phyloP scores from a whole-genome alignment of 2,888 invertebrate species.

The Caenorhabditis plicata region DNA sequence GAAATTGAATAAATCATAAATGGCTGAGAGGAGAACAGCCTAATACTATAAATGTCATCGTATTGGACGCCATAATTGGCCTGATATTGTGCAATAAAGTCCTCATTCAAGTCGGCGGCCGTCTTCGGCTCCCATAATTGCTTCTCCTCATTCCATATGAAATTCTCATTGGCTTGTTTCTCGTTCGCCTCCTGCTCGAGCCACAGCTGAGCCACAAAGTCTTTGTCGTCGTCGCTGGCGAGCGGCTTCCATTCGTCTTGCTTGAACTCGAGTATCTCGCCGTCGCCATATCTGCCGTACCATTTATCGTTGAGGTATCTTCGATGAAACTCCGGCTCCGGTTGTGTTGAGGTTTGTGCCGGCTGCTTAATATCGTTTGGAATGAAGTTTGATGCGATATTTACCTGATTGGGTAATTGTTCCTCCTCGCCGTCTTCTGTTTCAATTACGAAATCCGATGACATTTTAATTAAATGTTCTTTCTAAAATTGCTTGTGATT shows the following conservation, averaged over 20 bases:
- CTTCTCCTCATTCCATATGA: constrained; percentile 81
- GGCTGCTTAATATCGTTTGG: background rate
- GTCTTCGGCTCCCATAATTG: constrained; percentile 77
- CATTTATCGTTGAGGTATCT: constrained; percentile 38
- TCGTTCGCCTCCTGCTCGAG: constrained; percentile 44
- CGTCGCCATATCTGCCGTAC: constrained; percentile 37
- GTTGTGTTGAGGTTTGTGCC: background rate
- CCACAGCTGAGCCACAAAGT: constrained; percentile 52
- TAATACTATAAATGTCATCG: constrained; percentile 33
- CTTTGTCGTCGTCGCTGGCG: constrained; percentile 24
- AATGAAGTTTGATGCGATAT: background rate
- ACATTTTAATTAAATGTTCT: constrained; percentile 16
- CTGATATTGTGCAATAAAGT: constrained; percentile 92
- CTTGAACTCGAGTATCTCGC: constrained; percentile 40
- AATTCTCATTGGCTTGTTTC: constrained; percentile 66
- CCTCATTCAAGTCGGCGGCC: constrained; percentile 78
- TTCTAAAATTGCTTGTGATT: too few species aligned
- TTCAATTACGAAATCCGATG: constrained; percentile 31
- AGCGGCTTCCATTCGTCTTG: constrained; percentile 39
- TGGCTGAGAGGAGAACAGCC: background rate
- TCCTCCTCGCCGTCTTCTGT: constrained; percentile 20
- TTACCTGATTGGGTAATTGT: background rate
- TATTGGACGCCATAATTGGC: constrained; percentile 76
- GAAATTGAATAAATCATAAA: constrained; percentile 56
- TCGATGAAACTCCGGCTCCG: constrained; percentile 27